Evolutionary conservation across 2,797 vertebrate genomes (phyloP).

Genomic region (Sebastes taczanowskii): DNA sequence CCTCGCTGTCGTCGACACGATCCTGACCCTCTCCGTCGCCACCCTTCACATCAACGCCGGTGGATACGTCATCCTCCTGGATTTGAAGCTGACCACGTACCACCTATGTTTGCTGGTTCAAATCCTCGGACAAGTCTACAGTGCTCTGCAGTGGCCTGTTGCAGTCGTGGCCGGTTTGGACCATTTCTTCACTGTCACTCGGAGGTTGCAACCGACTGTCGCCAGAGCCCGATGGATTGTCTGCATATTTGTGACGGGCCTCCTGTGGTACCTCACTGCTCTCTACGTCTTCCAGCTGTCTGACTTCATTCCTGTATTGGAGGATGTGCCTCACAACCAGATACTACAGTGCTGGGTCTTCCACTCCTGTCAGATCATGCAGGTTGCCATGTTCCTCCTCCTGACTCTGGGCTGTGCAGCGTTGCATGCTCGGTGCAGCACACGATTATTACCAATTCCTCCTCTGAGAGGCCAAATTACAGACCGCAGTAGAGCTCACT

Average conservation of each 20-base stretch:
- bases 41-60: constrained; percentile 77
- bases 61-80: constrained; percentile 65
- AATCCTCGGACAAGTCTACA: constrained; percentile 77
- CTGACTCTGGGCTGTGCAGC: constrained; percentile 39
- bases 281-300: constrained; percentile 77
- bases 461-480: not conserved
- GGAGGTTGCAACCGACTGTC: constrained; percentile 11
- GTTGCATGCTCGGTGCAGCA: constrained; percentile 38
- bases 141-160: constrained; percentile 82
- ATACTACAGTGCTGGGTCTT: constrained; percentile 75
- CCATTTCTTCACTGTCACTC: constrained; percentile 74
- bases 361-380: constrained; percentile 74
- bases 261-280: constrained; percentile 78
- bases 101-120: constrained; percentile 88
- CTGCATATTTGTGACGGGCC: constrained; percentile 44
- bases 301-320: constrained; percentile 37
- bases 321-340: constrained; percentile 30
- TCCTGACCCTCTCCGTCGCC: constrained; percentile 68
- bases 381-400: constrained; percentile 61
- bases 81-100: constrained; percentile 81
- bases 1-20: constrained; percentile 80
- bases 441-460: not conserved
- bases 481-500: not conserved
- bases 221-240: constrained; percentile 44
- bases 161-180: constrained; percentile 79